Evolutionary conservation across 2,888 invertebrate genomes (phyloP), one percentile per base, ranked within the genome.

Genomic region (Phymatocera aterrima): DNA sequence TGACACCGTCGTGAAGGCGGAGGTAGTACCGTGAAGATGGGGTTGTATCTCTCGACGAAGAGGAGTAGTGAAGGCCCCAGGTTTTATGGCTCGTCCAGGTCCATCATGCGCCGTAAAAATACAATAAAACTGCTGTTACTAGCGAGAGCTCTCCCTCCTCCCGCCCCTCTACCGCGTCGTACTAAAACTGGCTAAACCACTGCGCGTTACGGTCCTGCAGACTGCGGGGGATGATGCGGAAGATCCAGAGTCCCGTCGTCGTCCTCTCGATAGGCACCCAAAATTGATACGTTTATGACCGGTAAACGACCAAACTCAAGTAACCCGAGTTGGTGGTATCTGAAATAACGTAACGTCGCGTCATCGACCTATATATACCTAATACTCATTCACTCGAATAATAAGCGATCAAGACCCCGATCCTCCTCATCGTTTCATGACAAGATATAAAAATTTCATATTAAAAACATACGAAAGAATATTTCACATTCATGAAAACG

Each of bases 251-350:
- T 51, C 51, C 31, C 34, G 15, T 51, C 48, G 10, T 51, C 51
- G 31, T 18, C 51, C 43, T 40, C 51, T 72, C 51, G 72, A 72
- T 72, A 72, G 72, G 48, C 72, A 72, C 31, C 82, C 82, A 84
- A 87, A 89, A 89, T 89, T 89, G 89, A 89, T 89, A 89, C 88
- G 88, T 90, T 89, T 89, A 89, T 86, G 89, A 89, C 87, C 86
- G 82, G 84, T 83, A 84, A 87, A 88, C 83, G 86, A 78, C 78
- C 46, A 37, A n/a, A 40, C 54, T 74, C 74, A 15, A 34, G 6
- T 37, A 64, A 77, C 37, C 40, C 60, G 12, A 57, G 37, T 2
- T 21, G 34, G 5, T 12, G 57, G 57, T 34, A 12, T 8, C 34
- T 40, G 37, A 68, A 68, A 68, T 43, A 46, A 61, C 61, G 31